A percentile compares a stretch with the other conserved stretches of the same genome.
Conservation (phyloP, 2,888 invertebrate genomes). For the Parochlus steinenii region DNA sequence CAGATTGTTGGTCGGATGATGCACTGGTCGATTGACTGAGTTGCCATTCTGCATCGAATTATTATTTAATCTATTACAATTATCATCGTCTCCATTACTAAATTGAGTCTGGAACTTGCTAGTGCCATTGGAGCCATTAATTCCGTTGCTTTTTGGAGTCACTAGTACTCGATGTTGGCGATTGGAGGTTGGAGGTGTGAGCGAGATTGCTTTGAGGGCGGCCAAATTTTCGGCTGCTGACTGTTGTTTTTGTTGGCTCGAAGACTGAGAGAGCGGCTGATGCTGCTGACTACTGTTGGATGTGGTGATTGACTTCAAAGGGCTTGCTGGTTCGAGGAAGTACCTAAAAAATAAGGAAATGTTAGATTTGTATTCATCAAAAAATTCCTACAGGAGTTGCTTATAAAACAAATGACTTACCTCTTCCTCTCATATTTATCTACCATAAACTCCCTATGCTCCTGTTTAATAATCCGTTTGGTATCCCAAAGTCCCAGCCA, state of each 20-base stretch:
- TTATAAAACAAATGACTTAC: conserved; percentile 23
- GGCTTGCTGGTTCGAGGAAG: conserved; percentile 31
- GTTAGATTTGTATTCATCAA: background rate
- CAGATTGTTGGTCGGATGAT: too few species aligned
- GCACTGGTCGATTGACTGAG: too few species aligned
- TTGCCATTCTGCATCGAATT: conserved; percentile 1
- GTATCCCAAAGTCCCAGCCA: conserved; percentile 85
- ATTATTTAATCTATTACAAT: background rate
- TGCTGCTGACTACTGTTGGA: conserved; percentile 14
- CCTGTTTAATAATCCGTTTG: conserved; percentile 72
- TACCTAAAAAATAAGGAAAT: conserved; percentile 16
- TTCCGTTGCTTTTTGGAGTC: conserved; percentile 12
- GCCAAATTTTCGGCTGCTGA: conserved; percentile 17
- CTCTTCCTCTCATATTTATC: conserved; percentile 91
- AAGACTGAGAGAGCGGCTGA: conserved; percentile 6
- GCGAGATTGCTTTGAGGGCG: conserved; percentile 24
- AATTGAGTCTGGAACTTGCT: conserved; percentile 9
- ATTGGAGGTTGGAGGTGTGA: conserved; percentile 25
- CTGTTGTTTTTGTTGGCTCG: conserved; percentile 8
- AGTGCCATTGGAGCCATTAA: background rate
- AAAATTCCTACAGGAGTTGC: background rate
- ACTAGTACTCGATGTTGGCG: conserved; percentile 13
- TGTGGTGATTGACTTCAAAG: conserved; percentile 26
- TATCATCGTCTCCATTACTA: background rate
- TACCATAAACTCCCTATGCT: conserved; percentile 81